These are phyloP conservation scores for Spialia ferax DNA, from an alignment of 2,888 invertebrate species.

Conservation along the genomic window DNA sequence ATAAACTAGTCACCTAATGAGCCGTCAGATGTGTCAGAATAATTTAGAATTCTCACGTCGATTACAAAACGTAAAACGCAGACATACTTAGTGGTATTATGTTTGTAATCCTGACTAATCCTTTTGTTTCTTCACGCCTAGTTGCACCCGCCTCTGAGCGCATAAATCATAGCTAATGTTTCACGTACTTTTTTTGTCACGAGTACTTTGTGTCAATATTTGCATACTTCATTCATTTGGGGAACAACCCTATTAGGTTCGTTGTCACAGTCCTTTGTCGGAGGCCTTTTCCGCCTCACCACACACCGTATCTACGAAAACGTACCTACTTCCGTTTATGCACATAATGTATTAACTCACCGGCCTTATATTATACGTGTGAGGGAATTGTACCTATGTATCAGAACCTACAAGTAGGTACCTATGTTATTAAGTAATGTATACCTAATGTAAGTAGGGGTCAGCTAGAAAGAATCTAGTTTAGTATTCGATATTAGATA, in stretches of 20 bases:
- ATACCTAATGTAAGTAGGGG: no score
- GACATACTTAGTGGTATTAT: constrained; percentile 12
- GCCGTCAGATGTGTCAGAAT: neutral
- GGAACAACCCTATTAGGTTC: constrained; percentile 64
- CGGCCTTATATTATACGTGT: constrained; percentile 5
- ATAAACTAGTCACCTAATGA: neutral
- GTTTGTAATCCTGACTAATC: constrained; percentile 29
- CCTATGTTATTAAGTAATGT: no score
- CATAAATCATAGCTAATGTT: constrained; percentile 38
- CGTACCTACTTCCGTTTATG: constrained; percentile 48
- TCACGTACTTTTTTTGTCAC: constrained; percentile 21
- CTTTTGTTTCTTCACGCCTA: constrained; percentile 30
- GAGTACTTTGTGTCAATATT: constrained; percentile 52
- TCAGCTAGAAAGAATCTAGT: no score
- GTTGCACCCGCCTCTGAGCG: constrained; percentile 21
- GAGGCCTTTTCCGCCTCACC: constrained; percentile 81
- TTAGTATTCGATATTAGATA: no score
- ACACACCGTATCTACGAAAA: constrained; percentile 72
- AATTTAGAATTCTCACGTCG: neutral
- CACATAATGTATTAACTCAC: constrained; percentile 36
- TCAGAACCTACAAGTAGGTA: no score
- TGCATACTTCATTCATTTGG: constrained; percentile 42
- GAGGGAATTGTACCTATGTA: neutral
- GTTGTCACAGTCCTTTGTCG: constrained; percentile 82
- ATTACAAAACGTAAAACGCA: constrained; percentile 9